Evolutionary conservation across 2,113 vertebrate genomes (phyloP), one percentile per base, ranked within the genome.

Genomic region (Etheostoma spectabile): DNA sequence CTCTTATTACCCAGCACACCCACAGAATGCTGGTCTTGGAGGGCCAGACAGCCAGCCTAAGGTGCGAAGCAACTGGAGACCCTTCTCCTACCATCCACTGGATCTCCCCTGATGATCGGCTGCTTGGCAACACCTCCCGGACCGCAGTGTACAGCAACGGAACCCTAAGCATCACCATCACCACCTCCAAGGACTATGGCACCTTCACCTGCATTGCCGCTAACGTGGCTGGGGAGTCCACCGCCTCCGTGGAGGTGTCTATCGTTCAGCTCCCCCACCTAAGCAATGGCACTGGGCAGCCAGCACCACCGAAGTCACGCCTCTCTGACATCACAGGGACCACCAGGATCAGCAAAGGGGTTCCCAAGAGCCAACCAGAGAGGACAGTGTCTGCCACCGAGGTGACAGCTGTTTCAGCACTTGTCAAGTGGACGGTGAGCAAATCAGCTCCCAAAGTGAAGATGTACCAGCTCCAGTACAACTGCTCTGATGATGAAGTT

Each of bases 391-490:
- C 95, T 0, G 96, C 97, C 77, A 97, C 97, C 0, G 97, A 98
- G 21, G 97, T 99, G 91, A 98, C 97, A 4, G 95, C 97, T 68
- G 95, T 95, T 83, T 97, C 97, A 3, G 97, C 97, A 21, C 89
- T 98, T 89, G 95, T 99, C 86, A 96, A 95, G 72, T 99, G 98
- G 98, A 96, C 95, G 0, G 96, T 98, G 82, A 97, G 96, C 93
- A 96, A 97, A 72, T 95, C 96, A 0, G 96, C 97, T 0, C 98
- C 97, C 14, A 95, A 96, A 48, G 98, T 99, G 75, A 98, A 98
- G 93, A 98, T 99, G 98, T 99, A 96, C 91, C 98, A 99, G 88
- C 94, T 99, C 18, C 98, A 99, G 63, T 99, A 99, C 90, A 99
- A 99, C 91, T 98, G 98, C 88, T 98, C 98, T 0, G 96, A 97